Evolutionary conservation across 2,113 vertebrate species (phyloP).

Genomic region (Clinocottus analis): DNA sequence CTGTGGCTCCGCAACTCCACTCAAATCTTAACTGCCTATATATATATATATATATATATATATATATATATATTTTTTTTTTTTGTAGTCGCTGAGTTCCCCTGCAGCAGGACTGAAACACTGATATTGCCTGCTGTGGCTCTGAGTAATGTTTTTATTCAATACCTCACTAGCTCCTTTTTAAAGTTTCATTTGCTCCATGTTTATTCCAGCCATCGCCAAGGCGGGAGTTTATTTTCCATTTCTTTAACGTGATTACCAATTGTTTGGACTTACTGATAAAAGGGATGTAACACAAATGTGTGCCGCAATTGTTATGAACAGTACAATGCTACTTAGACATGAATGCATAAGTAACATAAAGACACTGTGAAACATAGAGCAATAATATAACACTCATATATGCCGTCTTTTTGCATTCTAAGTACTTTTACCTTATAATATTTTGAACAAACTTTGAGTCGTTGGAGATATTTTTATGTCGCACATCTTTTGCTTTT

Average conservation of each 20-base stretch:
- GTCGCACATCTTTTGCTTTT: not conserved
- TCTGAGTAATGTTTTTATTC: conserved; percentile 69
- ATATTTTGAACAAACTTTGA: not conserved
- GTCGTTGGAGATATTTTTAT: not conserved
- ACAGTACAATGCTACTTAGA: not conserved
- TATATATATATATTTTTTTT: too few relatives aligned
- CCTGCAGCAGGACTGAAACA: conserved; percentile 49
- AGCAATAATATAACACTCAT: not conserved
- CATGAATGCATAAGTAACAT: not conserved
- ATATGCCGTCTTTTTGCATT: not conserved
- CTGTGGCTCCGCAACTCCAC: conserved; percentile 62
- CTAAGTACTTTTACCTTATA: not conserved
- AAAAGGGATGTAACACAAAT: conserved; percentile 26
- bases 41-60: too few relatives aligned
- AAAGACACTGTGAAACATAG: not conserved
- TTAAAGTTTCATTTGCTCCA: conserved; percentile 52
- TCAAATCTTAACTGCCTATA: conserved; percentile 59
- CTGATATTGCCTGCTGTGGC: conserved; percentile 58
- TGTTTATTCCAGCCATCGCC: conserved; percentile 50
- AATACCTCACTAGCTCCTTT: conserved; percentile 42
- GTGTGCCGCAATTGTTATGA: not conserved
- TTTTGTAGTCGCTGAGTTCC: conserved; percentile 48
- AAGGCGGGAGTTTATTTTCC: conserved; percentile 44
- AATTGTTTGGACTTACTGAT: not conserved
- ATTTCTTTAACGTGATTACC: conserved; percentile 39